phyloP scores from a whole-genome alignment of 2,113 vertebrate genomes.

The Litocranius walleri region DNA sequence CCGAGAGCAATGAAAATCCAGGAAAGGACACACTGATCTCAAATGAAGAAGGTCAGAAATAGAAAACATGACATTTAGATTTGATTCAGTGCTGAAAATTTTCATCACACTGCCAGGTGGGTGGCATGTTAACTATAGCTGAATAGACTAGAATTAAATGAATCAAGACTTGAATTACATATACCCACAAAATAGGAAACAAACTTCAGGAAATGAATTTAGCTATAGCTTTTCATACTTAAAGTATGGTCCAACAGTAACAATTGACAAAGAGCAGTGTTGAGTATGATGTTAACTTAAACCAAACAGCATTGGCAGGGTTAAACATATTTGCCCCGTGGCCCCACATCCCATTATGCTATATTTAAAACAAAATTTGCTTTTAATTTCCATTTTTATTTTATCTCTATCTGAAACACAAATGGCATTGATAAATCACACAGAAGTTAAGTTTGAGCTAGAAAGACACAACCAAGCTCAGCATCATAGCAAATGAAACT shows the following conservation, averaged over 20 bases:
- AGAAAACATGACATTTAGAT: background rate
- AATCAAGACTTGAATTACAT: background rate
- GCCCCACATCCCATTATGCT: background rate
- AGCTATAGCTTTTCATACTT: background rate
- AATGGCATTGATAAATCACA: background rate
- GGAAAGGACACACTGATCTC: background rate
- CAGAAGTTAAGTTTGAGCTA: background rate
- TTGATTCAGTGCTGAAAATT: background rate
- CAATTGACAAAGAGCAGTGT: conserved; percentile 30
- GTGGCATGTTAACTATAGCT: background rate
- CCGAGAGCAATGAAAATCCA: background rate
- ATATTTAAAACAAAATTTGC: background rate
- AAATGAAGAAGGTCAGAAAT: background rate
- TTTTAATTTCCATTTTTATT: conserved; percentile 21
- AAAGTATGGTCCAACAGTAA: background rate
- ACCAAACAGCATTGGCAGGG: background rate
- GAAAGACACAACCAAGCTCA: background rate
- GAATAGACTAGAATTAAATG: background rate
- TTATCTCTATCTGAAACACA: background rate
- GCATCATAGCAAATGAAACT: background rate
- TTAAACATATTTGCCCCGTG: background rate
- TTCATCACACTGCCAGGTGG: background rate
- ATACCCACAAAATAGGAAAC: background rate
- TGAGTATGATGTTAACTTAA: conserved; percentile 21
- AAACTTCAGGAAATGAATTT: background rate